Percentiles rank a stretch among this genome's conserved stretches.
phyloP scores from a whole-genome alignment of 2,888 invertebrate species.

The Onthophagus sagittarius region DNA sequence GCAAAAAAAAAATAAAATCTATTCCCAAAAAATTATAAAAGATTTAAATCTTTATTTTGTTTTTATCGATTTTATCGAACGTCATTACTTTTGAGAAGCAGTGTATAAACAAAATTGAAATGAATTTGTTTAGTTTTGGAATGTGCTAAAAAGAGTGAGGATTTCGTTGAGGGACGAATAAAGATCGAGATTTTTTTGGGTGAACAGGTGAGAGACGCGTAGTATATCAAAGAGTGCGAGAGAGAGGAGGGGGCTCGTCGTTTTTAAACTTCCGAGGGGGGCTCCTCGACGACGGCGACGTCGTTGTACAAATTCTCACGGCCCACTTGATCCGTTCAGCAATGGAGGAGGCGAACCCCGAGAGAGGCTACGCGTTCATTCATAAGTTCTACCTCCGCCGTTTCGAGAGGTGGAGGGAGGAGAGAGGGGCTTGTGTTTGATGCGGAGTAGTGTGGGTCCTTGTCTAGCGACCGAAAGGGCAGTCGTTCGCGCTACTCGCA shows the following conservation, averaged over 20 bases:
- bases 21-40: too few relatives aligned
- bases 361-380: slow-evolving; percentile 10
- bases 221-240: too few relatives aligned
- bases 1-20: too few relatives aligned
- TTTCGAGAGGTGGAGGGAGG: not conserved
- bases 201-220: too few relatives aligned
- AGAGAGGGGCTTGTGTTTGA: not conserved
- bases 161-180: too few relatives aligned
- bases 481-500: not conserved
- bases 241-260: not conserved
- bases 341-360: not conserved
- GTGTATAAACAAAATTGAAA: too few relatives aligned
- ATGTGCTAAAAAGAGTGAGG: too few relatives aligned
- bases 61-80: too few relatives aligned
- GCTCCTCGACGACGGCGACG: not conserved
- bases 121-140: too few relatives aligned
- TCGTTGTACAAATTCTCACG: slow-evolving; percentile 8
- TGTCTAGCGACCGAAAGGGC: not conserved
- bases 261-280: not conserved
- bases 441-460: not conserved
- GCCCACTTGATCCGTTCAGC: not conserved
- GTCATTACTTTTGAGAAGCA: too few relatives aligned
- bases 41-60: too few relatives aligned
- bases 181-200: too few relatives aligned
- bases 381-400: slow-evolving; percentile 6